A percentile compares a stretch with the other conserved stretches of the same genome.
Conservation (phyloP, 1,140 invertebrate genomes). For the Drosophila seguyi region DNA sequence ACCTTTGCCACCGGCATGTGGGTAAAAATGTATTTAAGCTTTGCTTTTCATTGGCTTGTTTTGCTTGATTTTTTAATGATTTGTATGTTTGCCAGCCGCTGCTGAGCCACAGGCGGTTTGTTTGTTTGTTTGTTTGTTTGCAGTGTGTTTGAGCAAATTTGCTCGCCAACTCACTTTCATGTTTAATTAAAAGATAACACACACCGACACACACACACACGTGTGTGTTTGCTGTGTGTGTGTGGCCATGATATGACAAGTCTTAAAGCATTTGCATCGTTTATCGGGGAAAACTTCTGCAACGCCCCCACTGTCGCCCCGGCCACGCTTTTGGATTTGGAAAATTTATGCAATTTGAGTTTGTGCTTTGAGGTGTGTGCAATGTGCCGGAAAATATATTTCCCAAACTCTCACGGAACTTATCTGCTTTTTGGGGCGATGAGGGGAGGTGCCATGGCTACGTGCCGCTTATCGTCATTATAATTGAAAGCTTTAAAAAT, state of each 20-base stretch:
- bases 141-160: slow-evolving; percentile 60
- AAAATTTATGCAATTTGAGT: slow-evolving; percentile 73
- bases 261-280: slow-evolving; percentile 66
- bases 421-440: slow-evolving; percentile 6
- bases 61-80: slow-evolving; percentile 41
- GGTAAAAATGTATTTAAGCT: slow-evolving; percentile 18
- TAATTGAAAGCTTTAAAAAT: slow-evolving; percentile 81
- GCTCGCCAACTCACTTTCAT: slow-evolving; percentile 75
- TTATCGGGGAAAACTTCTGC: slow-evolving; percentile 43
- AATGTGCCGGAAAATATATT: slow-evolving; percentile 62
- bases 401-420: slow-evolving; percentile 47
- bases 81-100: slow-evolving; percentile 44
- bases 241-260: slow-evolving; percentile 47
- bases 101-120: slow-evolving; percentile 50
- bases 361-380: slow-evolving; percentile 52
- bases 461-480: slow-evolving; percentile 67
- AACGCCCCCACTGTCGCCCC: background rate
- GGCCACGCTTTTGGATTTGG: slow-evolving; percentile 23
- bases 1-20: slow-evolving; percentile 22
- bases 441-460: slow-evolving; percentile 27
- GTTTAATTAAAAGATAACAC: slow-evolving; percentile 83
- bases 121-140: slow-evolving; percentile 53
- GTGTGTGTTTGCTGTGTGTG: slow-evolving; percentile 6
- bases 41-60: slow-evolving; percentile 12
- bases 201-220: slow-evolving; percentile 2